A percentile compares a stretch with the other conserved stretches of the same genome.
phyloP scores from a whole-genome alignment of 2,113 vertebrate genomes.

The Megalops atlanticus region DNA sequence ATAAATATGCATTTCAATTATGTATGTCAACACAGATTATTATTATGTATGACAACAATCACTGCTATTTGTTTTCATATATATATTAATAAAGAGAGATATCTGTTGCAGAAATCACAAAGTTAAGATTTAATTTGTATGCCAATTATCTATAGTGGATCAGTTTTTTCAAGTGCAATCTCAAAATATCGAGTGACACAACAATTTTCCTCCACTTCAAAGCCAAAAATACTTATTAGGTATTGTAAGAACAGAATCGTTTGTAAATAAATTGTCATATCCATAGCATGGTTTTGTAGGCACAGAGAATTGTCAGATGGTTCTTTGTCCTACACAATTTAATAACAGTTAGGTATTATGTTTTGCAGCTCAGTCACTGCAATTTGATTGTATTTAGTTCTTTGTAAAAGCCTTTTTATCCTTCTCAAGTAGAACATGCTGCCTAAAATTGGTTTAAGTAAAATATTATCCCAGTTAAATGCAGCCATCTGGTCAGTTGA shows the following conservation, averaged over 20 bases:
- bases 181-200: neutral
- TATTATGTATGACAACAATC: neutral
- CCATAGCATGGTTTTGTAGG: neutral
- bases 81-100: neutral
- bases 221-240: neutral
- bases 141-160: too few species aligned
- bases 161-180: too few species aligned
- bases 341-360: slow-evolving; percentile 60
- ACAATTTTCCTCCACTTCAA: neutral
- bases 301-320: neutral
- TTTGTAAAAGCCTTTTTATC: slow-evolving; percentile 51
- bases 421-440: slow-evolving; percentile 44
- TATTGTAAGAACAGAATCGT: neutral
- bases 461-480: neutral
- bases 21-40: neutral
- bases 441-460: slow-evolving; percentile 39
- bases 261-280: neutral
- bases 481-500: neutral
- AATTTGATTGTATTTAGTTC: slow-evolving; percentile 53
- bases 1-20: neutral
- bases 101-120: too few species aligned
- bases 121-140: too few species aligned
- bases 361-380: slow-evolving; percentile 43
- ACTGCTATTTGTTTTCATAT: neutral
- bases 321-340: slow-evolving; percentile 43